These are phyloP conservation scores for Chironomus striatipennis DNA, from an alignment of 1,140 invertebrate species.

Conservation along the genomic window DNA sequence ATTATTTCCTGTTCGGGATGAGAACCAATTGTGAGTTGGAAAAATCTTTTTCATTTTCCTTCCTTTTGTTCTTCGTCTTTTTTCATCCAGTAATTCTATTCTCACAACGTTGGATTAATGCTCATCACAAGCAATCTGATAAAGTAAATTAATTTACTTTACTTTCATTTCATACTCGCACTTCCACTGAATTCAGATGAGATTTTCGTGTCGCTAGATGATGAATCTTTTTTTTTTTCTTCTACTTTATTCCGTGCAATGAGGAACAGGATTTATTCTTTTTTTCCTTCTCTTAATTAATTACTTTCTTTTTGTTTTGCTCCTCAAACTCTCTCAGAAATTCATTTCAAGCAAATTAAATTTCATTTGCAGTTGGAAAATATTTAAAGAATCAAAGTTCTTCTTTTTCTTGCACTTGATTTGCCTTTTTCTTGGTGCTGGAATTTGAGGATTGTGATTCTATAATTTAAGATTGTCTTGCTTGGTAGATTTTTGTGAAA, in stretches of 20 bases:
- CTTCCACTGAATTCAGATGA: neutral
- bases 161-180: neutral
- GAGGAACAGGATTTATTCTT: neutral
- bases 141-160: slow-evolving; percentile 15
- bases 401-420: neutral
- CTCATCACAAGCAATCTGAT: slow-evolving; percentile 7
- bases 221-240: neutral
- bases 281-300: neutral
- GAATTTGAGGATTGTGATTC: too few relatives aligned
- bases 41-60: too few relatives aligned
- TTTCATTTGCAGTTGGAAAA: neutral
- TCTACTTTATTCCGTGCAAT: neutral
- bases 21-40: too few relatives aligned
- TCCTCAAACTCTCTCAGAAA: neutral
- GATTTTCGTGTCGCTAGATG: neutral
- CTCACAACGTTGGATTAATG: neutral
- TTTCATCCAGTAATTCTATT: neutral
- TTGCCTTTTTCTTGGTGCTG: too few relatives aligned
- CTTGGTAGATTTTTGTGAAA: too few relatives aligned
- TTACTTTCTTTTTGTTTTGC: neutral
- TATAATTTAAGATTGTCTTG: too few relatives aligned
- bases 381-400: neutral
- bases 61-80: too few relatives aligned
- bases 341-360: neutral
- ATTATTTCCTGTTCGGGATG: too few relatives aligned